Evolutionary conservation across 2,797 vertebrate genomes (phyloP), one percentile per base, ranked within the genome.

Genomic region (Rhinichthys osculus): DNA sequence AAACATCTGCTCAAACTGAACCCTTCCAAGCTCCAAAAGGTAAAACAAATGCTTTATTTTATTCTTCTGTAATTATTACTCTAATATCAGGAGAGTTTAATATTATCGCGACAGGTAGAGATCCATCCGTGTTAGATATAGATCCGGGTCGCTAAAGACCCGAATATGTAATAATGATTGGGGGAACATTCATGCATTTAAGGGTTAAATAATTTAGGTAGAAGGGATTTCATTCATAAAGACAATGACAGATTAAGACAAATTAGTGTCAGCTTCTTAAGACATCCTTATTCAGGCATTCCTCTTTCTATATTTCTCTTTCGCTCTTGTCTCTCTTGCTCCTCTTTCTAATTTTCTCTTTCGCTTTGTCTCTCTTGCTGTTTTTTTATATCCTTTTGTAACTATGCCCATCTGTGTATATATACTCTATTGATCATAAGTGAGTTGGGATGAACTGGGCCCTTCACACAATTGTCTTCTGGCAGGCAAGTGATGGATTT

Each of bases 401-500:
- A 92, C 90, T 90, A 91, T 86, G 91, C 89, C 92, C 89, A 86
- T 91, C 90, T 91, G 92, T 93, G 92, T 94, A 91, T 92, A 69
- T 88, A 92, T 93, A 92, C 89, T 91, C 89, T 92, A 95, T 94
- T 94, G 95, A 95, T 94, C 94, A 92, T 95, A 95, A 95, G 94
- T 95, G 92, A 94, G 93, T 96, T 95, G 94, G 93, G 92, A 94
- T 95, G 89, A 95, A 95, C 89, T 90, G 81, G 87, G 89, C 91
- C 92, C 94, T 95, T 95, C 94, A 95, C 93, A 94, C 93, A 91
- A 94, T 94, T 93, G 94, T 96, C 94, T 95, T 90, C 93, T 91
- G 92, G 84, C 80, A 92, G 91, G 88, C 91, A 85, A 90, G 93
- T 92, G 93, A 95, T 96, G 92, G 94, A 95, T 96, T 95, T 94